These are phyloP conservation scores for Meganola albula DNA, from an alignment of 2,888 invertebrate genomes.

Conservation along the genomic window DNA sequence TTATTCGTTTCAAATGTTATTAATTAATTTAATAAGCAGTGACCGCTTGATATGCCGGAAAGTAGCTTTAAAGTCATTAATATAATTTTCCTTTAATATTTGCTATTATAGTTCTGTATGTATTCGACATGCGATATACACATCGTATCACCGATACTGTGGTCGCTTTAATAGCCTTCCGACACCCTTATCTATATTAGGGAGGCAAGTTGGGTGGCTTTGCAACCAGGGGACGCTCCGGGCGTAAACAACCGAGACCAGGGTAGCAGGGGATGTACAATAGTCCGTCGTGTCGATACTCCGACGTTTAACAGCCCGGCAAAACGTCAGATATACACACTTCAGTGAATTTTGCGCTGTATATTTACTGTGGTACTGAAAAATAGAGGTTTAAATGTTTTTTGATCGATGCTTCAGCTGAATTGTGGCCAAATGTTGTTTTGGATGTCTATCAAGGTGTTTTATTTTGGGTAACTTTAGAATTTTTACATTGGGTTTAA, in stretches of 20 bases:
- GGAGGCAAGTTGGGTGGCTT: constrained; percentile 2
- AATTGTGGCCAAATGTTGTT: too few relatives aligned
- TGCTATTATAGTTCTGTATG: too few relatives aligned
- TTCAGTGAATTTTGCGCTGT: constrained; percentile 25
- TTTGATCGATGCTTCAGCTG: constrained; percentile 13
- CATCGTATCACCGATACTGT: background rate
- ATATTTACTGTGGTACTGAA: constrained; percentile 18
- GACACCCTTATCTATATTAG: background rate
- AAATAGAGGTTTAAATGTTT: constrained; percentile 21
- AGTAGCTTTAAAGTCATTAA: too few relatives aligned
- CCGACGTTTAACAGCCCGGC: constrained; percentile 30
- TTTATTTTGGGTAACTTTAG: too few relatives aligned
- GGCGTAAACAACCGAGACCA: constrained; percentile 30
- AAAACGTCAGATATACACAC: constrained; percentile 31
- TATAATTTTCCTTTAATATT: too few relatives aligned
- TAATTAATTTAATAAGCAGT: too few relatives aligned
- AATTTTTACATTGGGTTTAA: too few relatives aligned
- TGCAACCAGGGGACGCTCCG: constrained; percentile 23
- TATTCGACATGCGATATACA: background rate
- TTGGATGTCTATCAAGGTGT: too few relatives aligned
- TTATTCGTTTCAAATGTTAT: too few relatives aligned
- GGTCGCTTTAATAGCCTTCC: background rate
- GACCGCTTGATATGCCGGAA: too few relatives aligned
- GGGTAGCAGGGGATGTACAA: constrained; percentile 22
- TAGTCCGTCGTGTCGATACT: constrained; percentile 26